Evolutionary conservation across 2,888 invertebrate genomes (phyloP).

Genomic region (Sinelater perroti): DNA sequence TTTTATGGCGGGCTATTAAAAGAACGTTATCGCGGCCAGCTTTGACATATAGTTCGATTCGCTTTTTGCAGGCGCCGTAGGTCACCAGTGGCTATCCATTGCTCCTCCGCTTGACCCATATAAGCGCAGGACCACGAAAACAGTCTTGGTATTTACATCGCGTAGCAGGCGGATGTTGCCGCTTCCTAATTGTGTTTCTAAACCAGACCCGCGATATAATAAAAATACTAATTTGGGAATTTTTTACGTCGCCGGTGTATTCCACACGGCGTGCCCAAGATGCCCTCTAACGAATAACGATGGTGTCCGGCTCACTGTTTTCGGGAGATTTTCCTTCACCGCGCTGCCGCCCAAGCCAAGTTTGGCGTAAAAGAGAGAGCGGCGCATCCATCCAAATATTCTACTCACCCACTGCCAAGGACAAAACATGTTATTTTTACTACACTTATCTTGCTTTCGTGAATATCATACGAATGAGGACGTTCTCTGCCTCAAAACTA

Average conservation of each 20-base stretch:
- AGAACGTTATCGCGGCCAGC: constrained; percentile 7
- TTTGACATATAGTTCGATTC: constrained; percentile 12
- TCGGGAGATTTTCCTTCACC: no score
- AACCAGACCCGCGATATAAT: constrained; percentile 10
- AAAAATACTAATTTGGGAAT: constrained; percentile 11
- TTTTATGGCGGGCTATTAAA: constrained; percentile 16
- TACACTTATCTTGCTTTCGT: constrained; percentile 23
- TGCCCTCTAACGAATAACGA: constrained; percentile 9
- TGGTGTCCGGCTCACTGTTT: no score
- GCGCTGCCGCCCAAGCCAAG: no score
- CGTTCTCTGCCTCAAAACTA: no score
- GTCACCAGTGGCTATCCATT: neutral
- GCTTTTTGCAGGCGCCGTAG: neutral
- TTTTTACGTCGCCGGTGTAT: constrained; percentile 4
- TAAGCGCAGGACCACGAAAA: constrained; percentile 2
- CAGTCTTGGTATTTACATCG: constrained; percentile 10
- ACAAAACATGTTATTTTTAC: constrained; percentile 18
- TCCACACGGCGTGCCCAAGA: constrained; percentile 5
- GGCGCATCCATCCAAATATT: no score
- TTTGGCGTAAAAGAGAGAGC: no score
- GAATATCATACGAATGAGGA: constrained; percentile 10
- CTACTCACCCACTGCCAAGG: constrained; percentile 19
- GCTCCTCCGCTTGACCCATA: no score
- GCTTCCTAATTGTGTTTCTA: constrained; percentile 1
- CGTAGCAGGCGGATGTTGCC: neutral